Evolutionary conservation across 2,888 invertebrate species (phyloP).

Genomic region (Tanytarsus gracilentus): DNA sequence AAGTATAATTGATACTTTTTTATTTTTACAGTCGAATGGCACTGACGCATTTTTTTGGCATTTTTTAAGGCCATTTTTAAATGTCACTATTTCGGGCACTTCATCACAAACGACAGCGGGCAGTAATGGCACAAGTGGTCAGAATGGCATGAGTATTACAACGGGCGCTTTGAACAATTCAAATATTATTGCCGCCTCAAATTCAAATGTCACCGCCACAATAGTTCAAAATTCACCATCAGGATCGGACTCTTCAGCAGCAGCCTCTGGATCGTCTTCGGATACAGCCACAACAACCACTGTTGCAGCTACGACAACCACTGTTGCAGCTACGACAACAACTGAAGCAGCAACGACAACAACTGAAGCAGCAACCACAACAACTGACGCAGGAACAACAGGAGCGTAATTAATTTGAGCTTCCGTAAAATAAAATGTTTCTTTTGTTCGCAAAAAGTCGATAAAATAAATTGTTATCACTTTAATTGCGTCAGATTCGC

Average conservation of each 20-base stretch:
- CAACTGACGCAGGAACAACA: not conserved
- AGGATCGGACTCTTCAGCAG: not conserved
- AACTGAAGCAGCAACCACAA: not conserved
- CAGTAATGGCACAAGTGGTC: not conserved
- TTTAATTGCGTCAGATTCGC: too few relatives aligned
- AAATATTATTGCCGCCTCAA: not conserved
- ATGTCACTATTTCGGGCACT: not conserved
- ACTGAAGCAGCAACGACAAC: not conserved
- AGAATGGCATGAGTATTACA: not conserved
- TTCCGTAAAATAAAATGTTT: too few relatives aligned
- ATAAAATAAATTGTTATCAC: too few relatives aligned
- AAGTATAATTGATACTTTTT: too few relatives aligned
- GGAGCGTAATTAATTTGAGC: not conserved
- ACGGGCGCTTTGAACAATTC: constrained; percentile 15
- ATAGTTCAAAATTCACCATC: not conserved
- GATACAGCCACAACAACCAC: not conserved
- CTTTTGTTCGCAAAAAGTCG: too few relatives aligned
- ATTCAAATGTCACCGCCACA: not conserved
- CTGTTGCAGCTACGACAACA: not conserved
- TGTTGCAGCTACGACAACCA: not conserved
- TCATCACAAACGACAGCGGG: not conserved
- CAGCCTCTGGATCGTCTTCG: not conserved
- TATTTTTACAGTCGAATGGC: not conserved
- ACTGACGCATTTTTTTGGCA: constrained; percentile 15
- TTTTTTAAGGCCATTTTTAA: constrained; percentile 13